Conservation (phyloP, 1,140 invertebrate genomes). For the Heliconius hewitsoni region DNA sequence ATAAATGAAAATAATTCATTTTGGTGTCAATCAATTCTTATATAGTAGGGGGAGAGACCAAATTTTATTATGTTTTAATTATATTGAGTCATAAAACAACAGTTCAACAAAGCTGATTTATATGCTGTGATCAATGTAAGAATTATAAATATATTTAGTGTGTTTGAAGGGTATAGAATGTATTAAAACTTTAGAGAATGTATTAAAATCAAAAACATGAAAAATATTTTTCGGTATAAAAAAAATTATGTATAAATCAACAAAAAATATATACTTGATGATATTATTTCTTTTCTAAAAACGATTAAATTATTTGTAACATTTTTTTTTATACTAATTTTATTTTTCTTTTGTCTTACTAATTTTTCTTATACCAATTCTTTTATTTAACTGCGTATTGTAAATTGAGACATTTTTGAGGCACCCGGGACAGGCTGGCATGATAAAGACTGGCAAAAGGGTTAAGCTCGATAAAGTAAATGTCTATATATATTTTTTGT, state of each 20-base stretch:
- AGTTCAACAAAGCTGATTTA: constrained; percentile 29
- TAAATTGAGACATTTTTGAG: background rate
- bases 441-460: background rate
- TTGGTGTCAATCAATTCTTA: background rate
- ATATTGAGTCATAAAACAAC: constrained; percentile 7
- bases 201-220: background rate
- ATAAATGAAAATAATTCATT: background rate
- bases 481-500: background rate
- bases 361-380: background rate
- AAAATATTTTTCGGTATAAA: constrained; percentile 5
- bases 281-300: background rate
- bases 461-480: background rate
- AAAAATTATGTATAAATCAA: background rate
- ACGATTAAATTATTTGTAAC: no score
- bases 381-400: background rate
- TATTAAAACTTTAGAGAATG: background rate
- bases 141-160: constrained; percentile 21
- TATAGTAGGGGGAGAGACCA: constrained; percentile 8
- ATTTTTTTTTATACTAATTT: no score
- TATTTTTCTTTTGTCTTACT: no score
- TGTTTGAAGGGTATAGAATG: background rate
- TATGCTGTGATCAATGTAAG: constrained; percentile 32
- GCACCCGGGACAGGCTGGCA: background rate
- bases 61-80: constrained; percentile 9
- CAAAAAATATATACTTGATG: background rate